phyloP scores from a whole-genome alignment of 2,888 invertebrate species.

The Leptopilina syphax region DNA sequence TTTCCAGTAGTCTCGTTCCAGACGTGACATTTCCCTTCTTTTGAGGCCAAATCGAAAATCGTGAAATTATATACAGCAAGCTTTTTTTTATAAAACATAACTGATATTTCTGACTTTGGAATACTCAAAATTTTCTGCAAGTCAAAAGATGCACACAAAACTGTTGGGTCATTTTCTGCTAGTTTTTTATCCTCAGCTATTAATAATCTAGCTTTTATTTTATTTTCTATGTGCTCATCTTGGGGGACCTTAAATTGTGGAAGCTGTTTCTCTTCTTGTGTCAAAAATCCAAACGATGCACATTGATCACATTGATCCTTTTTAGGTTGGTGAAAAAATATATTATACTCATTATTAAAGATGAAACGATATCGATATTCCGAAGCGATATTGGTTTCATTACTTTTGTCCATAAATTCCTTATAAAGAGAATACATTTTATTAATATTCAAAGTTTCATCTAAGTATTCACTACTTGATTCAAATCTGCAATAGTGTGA shows the following conservation, averaged over 20 bases:
- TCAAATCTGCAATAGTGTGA: background rate
- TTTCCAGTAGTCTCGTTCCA: slow-evolving; percentile 35
- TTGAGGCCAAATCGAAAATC: slow-evolving; percentile 11
- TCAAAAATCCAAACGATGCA: background rate
- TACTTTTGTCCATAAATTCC: background rate
- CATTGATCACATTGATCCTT: background rate
- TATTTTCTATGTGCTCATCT: background rate
- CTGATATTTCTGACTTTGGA: background rate
- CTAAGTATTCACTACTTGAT: background rate
- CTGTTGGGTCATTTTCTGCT: background rate
- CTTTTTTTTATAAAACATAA: slow-evolving; percentile 20
- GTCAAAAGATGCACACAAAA: slow-evolving; percentile 22
- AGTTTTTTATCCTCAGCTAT: background rate
- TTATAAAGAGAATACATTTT: background rate
- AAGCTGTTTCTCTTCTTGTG: background rate
- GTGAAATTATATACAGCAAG: slow-evolving; percentile 11
- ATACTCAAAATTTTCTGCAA: slow-evolving; percentile 5
- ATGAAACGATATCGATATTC: background rate
- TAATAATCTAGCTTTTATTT: background rate
- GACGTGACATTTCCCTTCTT: slow-evolving; percentile 15
- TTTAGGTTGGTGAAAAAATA: background rate
- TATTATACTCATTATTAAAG: background rate
- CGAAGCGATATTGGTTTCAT: background rate
- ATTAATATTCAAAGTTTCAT: background rate
- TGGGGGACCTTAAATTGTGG: background rate